phyloP scores from a whole-genome alignment of 2,888 invertebrate species.

The Hirtodrosophila histrioides region DNA sequence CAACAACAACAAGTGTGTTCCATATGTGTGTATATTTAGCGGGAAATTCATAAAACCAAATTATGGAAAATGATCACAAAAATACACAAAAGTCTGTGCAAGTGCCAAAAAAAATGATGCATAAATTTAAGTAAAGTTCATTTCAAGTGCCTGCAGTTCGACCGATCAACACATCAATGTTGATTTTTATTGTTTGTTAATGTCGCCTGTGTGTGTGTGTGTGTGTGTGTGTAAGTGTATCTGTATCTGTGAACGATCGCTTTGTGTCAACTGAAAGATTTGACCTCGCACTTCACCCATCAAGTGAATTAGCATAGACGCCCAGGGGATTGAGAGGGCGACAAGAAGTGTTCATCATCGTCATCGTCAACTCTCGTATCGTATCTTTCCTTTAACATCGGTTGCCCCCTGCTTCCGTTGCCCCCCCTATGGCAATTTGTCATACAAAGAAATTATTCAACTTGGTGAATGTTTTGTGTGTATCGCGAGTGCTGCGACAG shows the following conservation, averaged over 20 bases:
- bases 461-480: conserved; percentile 29
- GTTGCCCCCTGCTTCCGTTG: not conserved
- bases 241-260: conserved; percentile 46
- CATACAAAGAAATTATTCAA: conserved; percentile 75
- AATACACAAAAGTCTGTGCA: conserved; percentile 33
- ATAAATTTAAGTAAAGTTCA: conserved; percentile 35
- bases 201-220: conserved; percentile 14
- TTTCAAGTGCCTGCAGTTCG: conserved; percentile 31
- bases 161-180: conserved; percentile 33
- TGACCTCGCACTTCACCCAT: conserved; percentile 82
- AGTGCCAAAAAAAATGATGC: conserved; percentile 45
- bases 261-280: conserved; percentile 75
- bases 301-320: conserved; percentile 66
- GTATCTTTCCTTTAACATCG: conserved; percentile 7
- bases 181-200: conserved; percentile 38
- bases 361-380: conserved; percentile 29
- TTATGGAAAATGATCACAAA: conserved; percentile 49
- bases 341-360: not conserved
- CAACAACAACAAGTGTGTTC: conserved; percentile 32
- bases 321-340: not conserved
- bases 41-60: conserved; percentile 21
- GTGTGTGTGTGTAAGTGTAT: conserved; percentile 11
- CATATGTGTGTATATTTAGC: conserved; percentile 24
- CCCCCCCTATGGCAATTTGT: conserved; percentile 57
- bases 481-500: conserved; percentile 48